phyloP scores from a whole-genome alignment of 53 echinoderm and acorn worm species.

The Patiria pectinifera region DNA sequence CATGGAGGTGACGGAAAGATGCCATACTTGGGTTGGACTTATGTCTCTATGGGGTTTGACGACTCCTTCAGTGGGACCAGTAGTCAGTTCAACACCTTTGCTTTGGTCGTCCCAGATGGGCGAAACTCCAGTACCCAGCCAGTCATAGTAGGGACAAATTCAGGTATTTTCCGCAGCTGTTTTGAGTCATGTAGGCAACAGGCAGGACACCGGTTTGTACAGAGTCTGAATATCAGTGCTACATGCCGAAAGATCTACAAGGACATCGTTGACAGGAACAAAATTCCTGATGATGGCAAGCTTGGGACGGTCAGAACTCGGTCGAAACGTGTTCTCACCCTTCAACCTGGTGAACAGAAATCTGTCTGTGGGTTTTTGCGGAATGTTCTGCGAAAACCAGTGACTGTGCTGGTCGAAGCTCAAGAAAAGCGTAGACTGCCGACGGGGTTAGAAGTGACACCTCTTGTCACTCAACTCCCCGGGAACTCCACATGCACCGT shows the following conservation, averaged over 20 bases:
- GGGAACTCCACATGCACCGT: conserved; percentile 17
- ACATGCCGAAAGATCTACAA: conserved; percentile 42
- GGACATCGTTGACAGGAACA: background rate
- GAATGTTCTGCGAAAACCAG: conserved; percentile 22
- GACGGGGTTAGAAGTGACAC: conserved; percentile 27
- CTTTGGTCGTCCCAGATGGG: conserved; percentile 58
- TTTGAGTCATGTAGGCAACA: conserved; percentile 36
- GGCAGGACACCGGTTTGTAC: background rate
- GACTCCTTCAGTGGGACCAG: conserved; percentile 33
- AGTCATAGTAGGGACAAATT: conserved; percentile 71
- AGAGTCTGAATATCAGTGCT: conserved; percentile 40
- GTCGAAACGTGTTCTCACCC: background rate
- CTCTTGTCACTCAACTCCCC: conserved; percentile 25
- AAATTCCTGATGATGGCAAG: conserved; percentile 32
- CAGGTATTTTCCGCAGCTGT: conserved; percentile 60
- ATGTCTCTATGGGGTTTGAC: conserved; percentile 49
- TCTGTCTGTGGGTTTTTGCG: conserved; percentile 38
- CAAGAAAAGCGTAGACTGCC: background rate
- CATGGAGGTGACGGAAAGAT: conserved; percentile 75
- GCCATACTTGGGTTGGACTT: conserved; percentile 66
- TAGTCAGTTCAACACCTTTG: conserved; percentile 31
- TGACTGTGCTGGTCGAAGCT: conserved; percentile 35
- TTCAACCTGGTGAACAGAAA: conserved; percentile 23
- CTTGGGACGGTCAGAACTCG: conserved; percentile 35
- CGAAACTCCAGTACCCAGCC: background rate